Evolutionary conservation across 2,797 vertebrate genomes (phyloP), one percentile per base, ranked within the genome.

Genomic region (Sebastiscus albofasciatus): DNA sequence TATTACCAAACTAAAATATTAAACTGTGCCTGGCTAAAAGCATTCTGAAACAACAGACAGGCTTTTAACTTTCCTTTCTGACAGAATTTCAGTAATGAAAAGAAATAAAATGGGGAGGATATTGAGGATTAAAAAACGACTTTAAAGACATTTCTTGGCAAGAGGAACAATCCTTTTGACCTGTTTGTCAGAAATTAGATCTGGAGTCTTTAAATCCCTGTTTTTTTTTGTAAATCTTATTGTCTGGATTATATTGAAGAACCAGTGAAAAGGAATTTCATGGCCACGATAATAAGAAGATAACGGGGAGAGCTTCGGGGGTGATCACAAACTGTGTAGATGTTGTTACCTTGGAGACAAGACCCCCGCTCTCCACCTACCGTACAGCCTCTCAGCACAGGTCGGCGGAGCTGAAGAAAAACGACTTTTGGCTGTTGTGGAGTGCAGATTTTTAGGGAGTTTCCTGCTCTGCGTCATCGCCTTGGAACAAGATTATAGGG

Each of bases 1-100:
- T 56, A 2, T 71, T 77, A 62, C 72, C 18, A 84, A 67, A 16
- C 22, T 84, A n/a, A 27, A 91, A 88, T 84, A 70, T 87, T 87
- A 56, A 91, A 9, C 58, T 26, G 20, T 36, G 33, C 54, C 8
- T 27, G 49, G 27, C 58, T 88, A 49, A 83, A 82, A 85, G 81
- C 68, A 60, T 81, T 82, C 36, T 36, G 31, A 83, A 66, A 42
- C 34, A 27, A 58, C 11, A 72, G 26, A 56, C 18, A 22, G 29
- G 64, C 60, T 75, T 78, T 84, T 24, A 59, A 14, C n/a, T 69
- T 78, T 72, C 24, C 56, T 12, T 36, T 62, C 71, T 67, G 14
- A 33, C 54, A 62, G 73, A 62, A 29, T 62, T 61, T 64, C 49
- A 55, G 26, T 26, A 54, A 67, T 55, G 52, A 68, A 82, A 80